Percentiles rank a stretch among this genome's conserved stretches.
phyloP scores from a whole-genome alignment of 2,797 vertebrate genomes.

The Liasis olivaceus region DNA sequence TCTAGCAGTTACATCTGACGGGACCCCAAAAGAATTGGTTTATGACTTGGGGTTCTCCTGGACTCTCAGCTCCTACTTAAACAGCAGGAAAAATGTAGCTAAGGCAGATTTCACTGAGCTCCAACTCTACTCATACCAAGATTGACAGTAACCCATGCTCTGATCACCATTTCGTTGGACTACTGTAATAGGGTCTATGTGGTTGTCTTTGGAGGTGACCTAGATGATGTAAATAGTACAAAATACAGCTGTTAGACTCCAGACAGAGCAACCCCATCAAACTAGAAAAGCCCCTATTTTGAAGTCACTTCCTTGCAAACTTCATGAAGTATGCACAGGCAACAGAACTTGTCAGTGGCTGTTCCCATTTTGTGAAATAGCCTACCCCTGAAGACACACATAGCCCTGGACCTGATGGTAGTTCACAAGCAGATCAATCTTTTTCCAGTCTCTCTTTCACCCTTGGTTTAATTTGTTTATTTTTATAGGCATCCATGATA shows the following conservation, averaged over 20 bases:
- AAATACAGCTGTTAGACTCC: neutral
- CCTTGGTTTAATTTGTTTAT: neutral
- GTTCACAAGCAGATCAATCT: neutral
- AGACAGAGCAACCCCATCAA: neutral
- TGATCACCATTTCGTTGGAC: neutral
- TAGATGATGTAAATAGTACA: neutral
- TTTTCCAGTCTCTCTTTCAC: neutral
- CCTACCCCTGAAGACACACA: neutral
- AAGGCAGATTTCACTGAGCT: neutral
- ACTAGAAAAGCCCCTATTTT: neutral
- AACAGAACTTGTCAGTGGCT: neutral
- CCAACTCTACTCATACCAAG: neutral
- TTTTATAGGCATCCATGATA: neutral
- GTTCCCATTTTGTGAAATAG: neutral
- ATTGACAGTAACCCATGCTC: neutral
- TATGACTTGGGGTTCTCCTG: neutral
- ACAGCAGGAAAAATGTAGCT: neutral
- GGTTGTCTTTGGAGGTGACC: neutral
- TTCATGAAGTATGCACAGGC: no score
- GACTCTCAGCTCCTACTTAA: neutral
- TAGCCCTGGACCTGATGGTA: neutral
- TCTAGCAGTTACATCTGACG: neutral
- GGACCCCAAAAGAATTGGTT: neutral
- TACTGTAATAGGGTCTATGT: neutral
- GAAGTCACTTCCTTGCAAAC: neutral